Conservation (phyloP, 2,797 vertebrate genomes). For the Lacerta agilis region DNA sequence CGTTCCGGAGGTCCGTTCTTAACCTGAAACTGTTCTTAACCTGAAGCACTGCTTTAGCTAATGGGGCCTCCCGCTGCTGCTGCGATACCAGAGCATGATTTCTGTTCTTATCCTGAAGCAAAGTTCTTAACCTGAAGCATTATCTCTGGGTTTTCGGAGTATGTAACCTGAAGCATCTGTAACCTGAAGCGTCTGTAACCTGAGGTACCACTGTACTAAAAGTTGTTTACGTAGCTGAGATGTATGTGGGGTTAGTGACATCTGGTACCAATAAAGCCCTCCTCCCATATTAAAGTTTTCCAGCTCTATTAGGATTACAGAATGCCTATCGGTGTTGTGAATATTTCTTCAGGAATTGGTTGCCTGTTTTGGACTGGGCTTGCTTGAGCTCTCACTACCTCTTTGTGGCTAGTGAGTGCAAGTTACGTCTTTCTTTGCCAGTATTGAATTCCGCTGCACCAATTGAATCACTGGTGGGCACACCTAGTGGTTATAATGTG, state of each 20-base stretch:
- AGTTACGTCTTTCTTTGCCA: neutral
- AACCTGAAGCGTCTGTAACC: too few species aligned
- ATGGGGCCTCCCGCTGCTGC: too few species aligned
- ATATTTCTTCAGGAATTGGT: neutral
- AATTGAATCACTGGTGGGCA: neutral
- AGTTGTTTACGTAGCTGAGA: neutral
- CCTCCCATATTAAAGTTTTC: neutral
- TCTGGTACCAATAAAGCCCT: neutral
- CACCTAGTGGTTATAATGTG: too few species aligned
- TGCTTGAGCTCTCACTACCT: neutral
- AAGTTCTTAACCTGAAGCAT: too few species aligned
- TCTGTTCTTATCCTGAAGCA: too few species aligned
- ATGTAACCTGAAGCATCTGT: too few species aligned
- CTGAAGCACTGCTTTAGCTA: too few species aligned
- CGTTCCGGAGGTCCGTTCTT: too few species aligned
- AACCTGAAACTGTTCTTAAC: too few species aligned
- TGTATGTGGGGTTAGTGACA: neutral
- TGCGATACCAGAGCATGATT: too few species aligned
- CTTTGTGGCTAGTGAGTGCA: neutral
- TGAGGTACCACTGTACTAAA: neutral
- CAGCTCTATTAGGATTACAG: neutral
- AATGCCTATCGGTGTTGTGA: neutral
- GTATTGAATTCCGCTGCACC: neutral
- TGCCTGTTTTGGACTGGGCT: neutral
- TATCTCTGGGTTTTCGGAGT: too few species aligned